Conservation (phyloP, 2,797 vertebrate genomes). For the Uromys caudimaculatus region DNA sequence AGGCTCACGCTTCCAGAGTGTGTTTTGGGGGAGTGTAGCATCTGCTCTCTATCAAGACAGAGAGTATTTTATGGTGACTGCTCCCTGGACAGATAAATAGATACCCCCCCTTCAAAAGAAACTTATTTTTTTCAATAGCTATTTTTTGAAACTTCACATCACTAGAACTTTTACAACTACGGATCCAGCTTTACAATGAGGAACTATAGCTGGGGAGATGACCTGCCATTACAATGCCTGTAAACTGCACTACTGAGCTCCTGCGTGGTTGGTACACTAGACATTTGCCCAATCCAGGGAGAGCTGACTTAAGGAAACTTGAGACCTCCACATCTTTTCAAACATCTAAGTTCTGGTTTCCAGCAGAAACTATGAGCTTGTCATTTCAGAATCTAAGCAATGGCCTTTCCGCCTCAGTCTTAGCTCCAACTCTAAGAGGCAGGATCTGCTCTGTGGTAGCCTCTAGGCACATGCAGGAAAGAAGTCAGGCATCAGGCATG, state of each 20-base stretch:
- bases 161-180: constrained; percentile 53
- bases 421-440: background rate
- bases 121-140: constrained; percentile 14
- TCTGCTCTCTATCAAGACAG: constrained; percentile 77
- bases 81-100: constrained; percentile 71
- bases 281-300: background rate
- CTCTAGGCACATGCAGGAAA: background rate
- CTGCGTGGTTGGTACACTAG: background rate
- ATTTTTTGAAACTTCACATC: constrained; percentile 68
- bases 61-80: constrained; percentile 61
- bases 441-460: constrained; percentile 20
- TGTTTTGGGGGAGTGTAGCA: constrained; percentile 45
- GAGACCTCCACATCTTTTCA: constrained; percentile 13
- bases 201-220: background rate
- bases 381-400: constrained; percentile 38
- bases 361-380: background rate
- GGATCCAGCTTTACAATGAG: constrained; percentile 55
- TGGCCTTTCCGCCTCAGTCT: background rate
- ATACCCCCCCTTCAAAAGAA: background rate
- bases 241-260: background rate
- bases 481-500: background rate
- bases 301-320: constrained; percentile 32
- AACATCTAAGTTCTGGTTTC: background rate
- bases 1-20: constrained; percentile 47
- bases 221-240: constrained; percentile 9